phyloP scores from a whole-genome alignment of 2,888 invertebrate species.

The Dryococelus australis region DNA sequence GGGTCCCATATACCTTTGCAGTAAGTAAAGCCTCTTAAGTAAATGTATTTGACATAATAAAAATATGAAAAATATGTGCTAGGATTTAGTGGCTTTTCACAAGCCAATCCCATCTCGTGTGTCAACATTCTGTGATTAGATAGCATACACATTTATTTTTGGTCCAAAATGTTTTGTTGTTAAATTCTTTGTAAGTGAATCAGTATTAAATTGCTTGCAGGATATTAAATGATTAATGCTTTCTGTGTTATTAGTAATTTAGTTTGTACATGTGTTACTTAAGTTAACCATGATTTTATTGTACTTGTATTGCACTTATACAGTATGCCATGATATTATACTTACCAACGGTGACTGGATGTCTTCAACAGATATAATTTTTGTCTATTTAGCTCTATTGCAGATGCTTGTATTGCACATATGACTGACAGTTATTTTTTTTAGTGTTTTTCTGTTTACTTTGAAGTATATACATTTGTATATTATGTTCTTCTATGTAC shows the following conservation, averaged over 20 bases:
- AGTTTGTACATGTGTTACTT: background rate
- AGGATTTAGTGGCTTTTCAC: background rate
- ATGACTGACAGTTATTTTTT: background rate
- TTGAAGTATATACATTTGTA: background rate
- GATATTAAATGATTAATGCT: background rate
- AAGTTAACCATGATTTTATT: background rate
- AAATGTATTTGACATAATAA: no score
- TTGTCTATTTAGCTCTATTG: background rate
- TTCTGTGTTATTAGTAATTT: background rate
- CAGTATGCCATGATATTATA: slow-evolving; percentile 9
- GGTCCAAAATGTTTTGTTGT: background rate
- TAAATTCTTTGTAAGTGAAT: background rate
- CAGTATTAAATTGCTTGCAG: slow-evolving; percentile 11
- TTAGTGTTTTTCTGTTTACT: background rate
- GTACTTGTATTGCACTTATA: background rate
- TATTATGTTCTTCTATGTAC: background rate
- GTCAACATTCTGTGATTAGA: background rate
- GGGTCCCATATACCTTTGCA: no score
- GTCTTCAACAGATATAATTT: background rate
- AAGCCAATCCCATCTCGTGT: no score
- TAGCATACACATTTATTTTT: background rate
- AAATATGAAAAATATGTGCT: background rate
- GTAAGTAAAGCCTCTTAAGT: no score
- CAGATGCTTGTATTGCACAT: background rate
- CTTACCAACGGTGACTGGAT: background rate